Base-by-base conservation (phyloP, 2,797 vertebrate species). In the Prunella strophiata region DNA sequence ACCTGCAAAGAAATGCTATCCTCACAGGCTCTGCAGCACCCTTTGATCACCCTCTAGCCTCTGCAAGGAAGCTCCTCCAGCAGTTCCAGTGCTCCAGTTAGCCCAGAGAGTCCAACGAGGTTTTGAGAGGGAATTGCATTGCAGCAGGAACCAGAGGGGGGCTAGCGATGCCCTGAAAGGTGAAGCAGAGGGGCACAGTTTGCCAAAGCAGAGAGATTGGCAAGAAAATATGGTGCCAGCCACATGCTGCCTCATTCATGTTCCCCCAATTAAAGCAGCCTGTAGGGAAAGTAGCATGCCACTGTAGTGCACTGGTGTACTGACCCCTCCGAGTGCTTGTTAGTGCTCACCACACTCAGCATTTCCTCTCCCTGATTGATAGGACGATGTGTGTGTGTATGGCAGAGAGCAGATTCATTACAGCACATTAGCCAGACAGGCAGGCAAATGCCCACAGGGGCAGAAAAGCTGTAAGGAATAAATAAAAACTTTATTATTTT, bases 401-500 rank as follows among this genome's bases (percentile, higher is more conserved):
- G 91, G 95, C 92, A 97, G 94, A 91, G 92, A 92, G 94, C 54
- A 96, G 92, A 94, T 94, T 96, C 93, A 96, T 96, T 96, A 96
- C 73, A 89, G 94, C 81, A 73, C 92, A 94, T 97, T 97, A 97
- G 89, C 92, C 92, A 96, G 94, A 95, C 91, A 93, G 93, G 93
- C 81, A 97, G 96, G 75, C 61, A 94, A 96, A 97, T 97, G 95
- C 96, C 96, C 85, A 95, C 93, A 95, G 97, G 96, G 95, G 82
- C 93, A 95, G 89, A 96, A 97, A 96, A 93, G 67, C 94, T 83
- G 62, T 71, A 70, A 95, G 91, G 94, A 96, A 97, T 96, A 97
- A 97, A 97, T 97, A 97, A 91, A 96, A 96, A 95, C 88, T 95
- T 94, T 89, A 85, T 90, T 95, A 91, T 91, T 95, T 95, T 91